Evolutionary conservation across 2,113 vertebrate species (phyloP), one percentile per base, ranked within the genome.

Genomic region (Amphiprion percula): DNA sequence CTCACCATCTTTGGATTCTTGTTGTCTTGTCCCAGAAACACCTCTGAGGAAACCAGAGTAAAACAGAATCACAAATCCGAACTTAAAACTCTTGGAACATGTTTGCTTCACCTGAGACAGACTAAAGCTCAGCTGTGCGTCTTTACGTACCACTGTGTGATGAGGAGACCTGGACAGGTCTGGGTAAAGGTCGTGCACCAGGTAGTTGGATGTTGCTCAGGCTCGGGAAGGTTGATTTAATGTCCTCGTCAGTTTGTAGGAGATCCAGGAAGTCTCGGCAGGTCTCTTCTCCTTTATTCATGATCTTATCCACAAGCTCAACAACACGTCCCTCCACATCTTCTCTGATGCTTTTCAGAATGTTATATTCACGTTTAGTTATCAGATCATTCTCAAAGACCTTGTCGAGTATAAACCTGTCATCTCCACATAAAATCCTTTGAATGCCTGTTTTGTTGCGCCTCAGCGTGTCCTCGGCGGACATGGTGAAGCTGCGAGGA

Each of bases 281-380:
- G 21, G 0, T 23, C 0, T 68, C 11, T 4, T 93, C 89, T 73
- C 88, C 91, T 83, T 93, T 94, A 63, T 60, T 47, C 65, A 89
- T 61, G 10, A 94, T 50, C 63, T 63, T 94, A 73, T 95, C 93
- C 80, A 95, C 56, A 0, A 95, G 83, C 12, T 73, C 65, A 4
- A 4, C 12, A 1, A 88, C 61, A 5, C 79, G 72, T 0, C 58
- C 41, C 65, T 88, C 89, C 0, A 4, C 15, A 0, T 79, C 75
- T 0, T 19, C 70, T 2, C n/a, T n/a, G 52, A 86, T 91, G 33
- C 24, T 10, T n/a, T 80, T 88, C 0, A 94, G 83, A n/a, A 89
- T 91, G 2, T 4, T 46, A 82, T 93, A 94, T 2, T 94, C 93
- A 0, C 91, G 79, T 0, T 0, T 0, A 2, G 89, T 94, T 33